Percentiles rank a stretch among this genome's conserved stretches.
Conservation (phyloP, 2,888 invertebrate species). For the Agonum fuliginosum region DNA sequence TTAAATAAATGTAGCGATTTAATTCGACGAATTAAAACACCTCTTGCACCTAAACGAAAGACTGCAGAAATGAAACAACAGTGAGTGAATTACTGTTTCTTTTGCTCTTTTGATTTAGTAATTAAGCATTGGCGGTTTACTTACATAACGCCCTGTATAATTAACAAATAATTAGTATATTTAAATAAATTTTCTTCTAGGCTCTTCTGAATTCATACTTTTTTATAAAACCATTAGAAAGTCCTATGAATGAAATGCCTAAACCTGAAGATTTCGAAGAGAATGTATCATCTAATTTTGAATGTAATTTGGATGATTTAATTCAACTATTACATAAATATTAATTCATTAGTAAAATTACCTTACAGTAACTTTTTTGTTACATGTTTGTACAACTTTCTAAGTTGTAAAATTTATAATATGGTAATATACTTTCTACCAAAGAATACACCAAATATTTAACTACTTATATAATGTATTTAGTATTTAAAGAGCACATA, state of each 20-base stretch:
- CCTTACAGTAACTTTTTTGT: too few relatives aligned
- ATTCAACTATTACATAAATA: slow-evolving; percentile 64
- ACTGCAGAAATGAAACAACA: too few relatives aligned
- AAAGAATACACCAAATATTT: background rate
- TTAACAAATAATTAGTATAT: slow-evolving; percentile 20
- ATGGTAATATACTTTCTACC: too few relatives aligned
- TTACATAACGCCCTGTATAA: too few relatives aligned
- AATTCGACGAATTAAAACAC: too few relatives aligned
- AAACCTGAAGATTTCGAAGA: slow-evolving; percentile 74
- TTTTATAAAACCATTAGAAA: slow-evolving; percentile 80
- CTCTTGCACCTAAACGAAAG: too few relatives aligned
- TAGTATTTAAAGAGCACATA: too few relatives aligned
- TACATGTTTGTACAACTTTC: too few relatives aligned
- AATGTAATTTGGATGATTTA: slow-evolving; percentile 66
- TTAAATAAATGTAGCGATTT: too few relatives aligned
- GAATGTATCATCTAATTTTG: slow-evolving; percentile 32
- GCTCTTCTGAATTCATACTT: slow-evolving; percentile 85
- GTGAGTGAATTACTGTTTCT: background rate
- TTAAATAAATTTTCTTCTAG: slow-evolving; percentile 73
- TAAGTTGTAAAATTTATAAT: too few relatives aligned
- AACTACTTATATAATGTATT: background rate
- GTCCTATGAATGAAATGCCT: slow-evolving; percentile 80
- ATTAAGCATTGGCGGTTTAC: too few relatives aligned
- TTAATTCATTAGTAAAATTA: slow-evolving; percentile 42
- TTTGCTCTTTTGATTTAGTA: background rate